Evolutionary conservation across 2,797 vertebrate genomes (phyloP).

Genomic region (Ispidina picta): DNA sequence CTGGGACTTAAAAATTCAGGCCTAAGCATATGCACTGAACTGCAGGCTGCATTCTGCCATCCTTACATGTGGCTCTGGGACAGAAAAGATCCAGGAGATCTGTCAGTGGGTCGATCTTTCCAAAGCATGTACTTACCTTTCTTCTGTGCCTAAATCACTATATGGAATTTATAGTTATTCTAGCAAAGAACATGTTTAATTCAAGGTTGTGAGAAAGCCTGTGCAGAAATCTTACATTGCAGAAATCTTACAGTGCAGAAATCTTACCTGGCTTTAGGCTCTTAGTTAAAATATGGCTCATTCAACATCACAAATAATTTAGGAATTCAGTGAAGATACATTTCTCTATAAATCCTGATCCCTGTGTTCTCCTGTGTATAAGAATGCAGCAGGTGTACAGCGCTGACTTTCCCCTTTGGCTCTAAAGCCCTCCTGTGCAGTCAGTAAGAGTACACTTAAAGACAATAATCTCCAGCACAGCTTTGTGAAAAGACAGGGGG

Average conservation of each 20-base stretch:
- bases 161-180: not conserved
- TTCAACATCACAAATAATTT: not conserved
- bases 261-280: not conserved
- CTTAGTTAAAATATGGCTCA: not conserved
- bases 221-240: not conserved
- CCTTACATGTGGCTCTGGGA: not conserved
- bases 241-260: too few relatives aligned
- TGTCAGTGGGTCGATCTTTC: not conserved
- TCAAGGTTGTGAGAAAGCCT: not conserved
- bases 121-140: not conserved
- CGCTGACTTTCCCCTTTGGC: not conserved
- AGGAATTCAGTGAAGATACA: not conserved
- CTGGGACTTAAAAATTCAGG: not conserved
- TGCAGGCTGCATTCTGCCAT: not conserved
- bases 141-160: not conserved
- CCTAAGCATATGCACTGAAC: not conserved
- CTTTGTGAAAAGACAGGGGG: not conserved
- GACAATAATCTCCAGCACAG: not conserved
- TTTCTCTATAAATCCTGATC: not conserved
- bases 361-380: not conserved
- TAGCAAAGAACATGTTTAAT: not conserved
- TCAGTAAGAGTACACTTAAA: not conserved
- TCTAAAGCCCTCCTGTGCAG: not conserved
- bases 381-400: not conserved
- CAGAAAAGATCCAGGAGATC: not conserved